Conservation (phyloP, 2,888 invertebrate species). For the Lymantria monacha region DNA sequence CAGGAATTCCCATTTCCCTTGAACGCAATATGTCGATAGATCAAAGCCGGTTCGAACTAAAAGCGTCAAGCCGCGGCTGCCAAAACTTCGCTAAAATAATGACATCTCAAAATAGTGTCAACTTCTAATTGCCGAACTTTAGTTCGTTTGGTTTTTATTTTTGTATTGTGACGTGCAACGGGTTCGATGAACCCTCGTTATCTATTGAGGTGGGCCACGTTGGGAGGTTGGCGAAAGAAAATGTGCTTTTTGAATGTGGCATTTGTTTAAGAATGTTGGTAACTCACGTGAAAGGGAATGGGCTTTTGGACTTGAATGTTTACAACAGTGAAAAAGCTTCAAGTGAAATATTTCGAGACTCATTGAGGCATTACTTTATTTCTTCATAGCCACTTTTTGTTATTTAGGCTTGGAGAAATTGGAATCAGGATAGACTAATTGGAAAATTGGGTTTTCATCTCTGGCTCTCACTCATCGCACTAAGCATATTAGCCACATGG, state of each 20-base stretch:
- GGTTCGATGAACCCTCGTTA: slow-evolving; percentile 28
- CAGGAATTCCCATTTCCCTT: slow-evolving; percentile 2
- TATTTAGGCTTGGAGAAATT: too few relatives aligned
- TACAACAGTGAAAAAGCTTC: too few relatives aligned
- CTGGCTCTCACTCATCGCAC: too few relatives aligned
- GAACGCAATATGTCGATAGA: slow-evolving; percentile 27
- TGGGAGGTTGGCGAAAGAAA: not conserved
- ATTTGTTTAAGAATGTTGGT: too few relatives aligned
- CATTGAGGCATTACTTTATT: too few relatives aligned
- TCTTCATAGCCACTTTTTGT: too few relatives aligned
- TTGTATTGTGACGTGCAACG: slow-evolving; percentile 21
- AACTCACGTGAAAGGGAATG: too few relatives aligned
- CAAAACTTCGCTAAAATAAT: slow-evolving; percentile 33
- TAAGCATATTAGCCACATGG: too few relatives aligned
- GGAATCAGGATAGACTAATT: too few relatives aligned
- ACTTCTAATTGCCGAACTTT: slow-evolving; percentile 30
- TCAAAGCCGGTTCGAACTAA: slow-evolving; percentile 28
- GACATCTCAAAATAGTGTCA: slow-evolving; percentile 28
- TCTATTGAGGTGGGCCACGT: slow-evolving; percentile 9
- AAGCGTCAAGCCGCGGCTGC: slow-evolving; percentile 23
- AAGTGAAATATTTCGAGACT: too few relatives aligned
- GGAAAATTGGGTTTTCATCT: too few relatives aligned
- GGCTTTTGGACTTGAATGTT: too few relatives aligned
- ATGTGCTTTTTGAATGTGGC: not conserved
- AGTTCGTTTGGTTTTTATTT: slow-evolving; percentile 26